A percentile compares a stretch with the other conserved stretches of the same genome.
phyloP scores from a whole-genome alignment of 2,113 vertebrate species.

The Dasyurus viverrinus region DNA sequence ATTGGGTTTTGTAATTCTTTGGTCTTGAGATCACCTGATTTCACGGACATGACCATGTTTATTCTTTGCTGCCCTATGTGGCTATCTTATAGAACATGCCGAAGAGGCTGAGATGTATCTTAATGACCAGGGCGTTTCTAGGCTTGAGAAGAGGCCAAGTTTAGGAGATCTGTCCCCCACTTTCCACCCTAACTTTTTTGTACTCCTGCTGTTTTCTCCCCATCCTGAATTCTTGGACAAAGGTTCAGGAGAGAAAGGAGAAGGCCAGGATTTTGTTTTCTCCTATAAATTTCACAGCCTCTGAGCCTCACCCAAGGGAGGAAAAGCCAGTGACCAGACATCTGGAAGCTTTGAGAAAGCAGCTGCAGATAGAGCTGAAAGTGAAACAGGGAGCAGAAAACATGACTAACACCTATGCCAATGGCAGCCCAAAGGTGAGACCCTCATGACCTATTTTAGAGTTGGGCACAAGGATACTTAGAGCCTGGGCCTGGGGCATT shows the following conservation, averaged over 20 bases:
- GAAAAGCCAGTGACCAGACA: slow-evolving; percentile 84
- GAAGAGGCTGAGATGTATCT: neutral
- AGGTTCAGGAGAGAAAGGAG: neutral
- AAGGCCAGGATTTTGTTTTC: neutral
- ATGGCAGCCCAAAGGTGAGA: slow-evolving; percentile 89
- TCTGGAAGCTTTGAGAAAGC: slow-evolving; percentile 90
- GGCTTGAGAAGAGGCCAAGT: neutral
- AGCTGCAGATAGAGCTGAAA: slow-evolving; percentile 95
- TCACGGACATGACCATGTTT: neutral
- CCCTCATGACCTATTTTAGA: neutral
- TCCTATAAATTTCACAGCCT: slow-evolving; percentile 74
- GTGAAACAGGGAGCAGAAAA: slow-evolving; percentile 98
- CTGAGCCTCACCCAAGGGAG: slow-evolving; percentile 85
- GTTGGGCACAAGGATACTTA: neutral
- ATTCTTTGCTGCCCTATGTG: neutral
- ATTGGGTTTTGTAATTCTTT: neutral
- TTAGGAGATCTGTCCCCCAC: neutral
- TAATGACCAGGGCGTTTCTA: neutral
- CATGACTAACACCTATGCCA: slow-evolving; percentile 93
- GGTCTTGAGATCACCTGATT: neutral
- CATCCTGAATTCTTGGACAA: neutral
- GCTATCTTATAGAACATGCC: neutral
- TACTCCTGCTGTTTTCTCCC: neutral
- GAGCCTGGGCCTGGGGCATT: neutral
- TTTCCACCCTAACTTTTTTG: neutral